Conservation (phyloP, 2,113 vertebrate species). For the Malurus cyaneus region DNA sequence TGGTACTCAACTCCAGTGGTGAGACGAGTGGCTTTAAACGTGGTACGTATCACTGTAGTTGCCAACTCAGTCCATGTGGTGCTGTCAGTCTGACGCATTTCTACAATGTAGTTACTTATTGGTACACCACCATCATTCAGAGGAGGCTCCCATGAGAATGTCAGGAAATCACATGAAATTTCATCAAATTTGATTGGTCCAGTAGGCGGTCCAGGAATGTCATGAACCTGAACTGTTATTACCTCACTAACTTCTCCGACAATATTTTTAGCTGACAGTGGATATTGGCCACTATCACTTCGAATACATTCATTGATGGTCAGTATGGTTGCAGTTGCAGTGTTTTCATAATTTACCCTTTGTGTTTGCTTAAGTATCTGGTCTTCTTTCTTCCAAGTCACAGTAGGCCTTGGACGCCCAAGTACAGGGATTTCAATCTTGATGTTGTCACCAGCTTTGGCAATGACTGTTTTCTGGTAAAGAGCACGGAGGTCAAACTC, state of each 20-base stretch:
- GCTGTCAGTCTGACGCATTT: slow-evolving; percentile 91
- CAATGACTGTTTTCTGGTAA: slow-evolving; percentile 93
- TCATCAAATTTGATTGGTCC: slow-evolving; percentile 94
- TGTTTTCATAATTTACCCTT: slow-evolving; percentile 87
- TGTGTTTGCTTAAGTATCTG: slow-evolving; percentile 88
- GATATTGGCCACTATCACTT: slow-evolving; percentile 87
- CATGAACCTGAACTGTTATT: slow-evolving; percentile 90
- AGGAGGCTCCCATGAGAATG: slow-evolving; percentile 93
- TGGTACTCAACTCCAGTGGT: slow-evolving; percentile 94
- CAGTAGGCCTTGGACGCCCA: slow-evolving; percentile 89
- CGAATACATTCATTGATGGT: slow-evolving; percentile 88
- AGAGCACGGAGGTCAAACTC: slow-evolving; percentile 92
- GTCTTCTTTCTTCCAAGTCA: slow-evolving; percentile 95
- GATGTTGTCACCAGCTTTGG: slow-evolving; percentile 92
- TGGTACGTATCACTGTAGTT: slow-evolving; percentile 89
- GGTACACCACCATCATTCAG: slow-evolving; percentile 96
- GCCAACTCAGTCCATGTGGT: slow-evolving; percentile 91
- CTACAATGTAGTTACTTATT: slow-evolving; percentile 92
- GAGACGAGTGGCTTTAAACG: slow-evolving; percentile 89
- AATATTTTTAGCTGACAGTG: slow-evolving; percentile 90
- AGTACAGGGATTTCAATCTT: slow-evolving; percentile 96
- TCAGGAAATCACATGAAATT: slow-evolving; percentile 87
- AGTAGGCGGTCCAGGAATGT: slow-evolving; percentile 93
- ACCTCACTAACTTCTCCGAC: slow-evolving; percentile 89
- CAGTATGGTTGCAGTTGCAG: slow-evolving; percentile 86